Base-by-base conservation (phyloP, 1,140 invertebrate species). In the Protaetia brevitarsis region DNA sequence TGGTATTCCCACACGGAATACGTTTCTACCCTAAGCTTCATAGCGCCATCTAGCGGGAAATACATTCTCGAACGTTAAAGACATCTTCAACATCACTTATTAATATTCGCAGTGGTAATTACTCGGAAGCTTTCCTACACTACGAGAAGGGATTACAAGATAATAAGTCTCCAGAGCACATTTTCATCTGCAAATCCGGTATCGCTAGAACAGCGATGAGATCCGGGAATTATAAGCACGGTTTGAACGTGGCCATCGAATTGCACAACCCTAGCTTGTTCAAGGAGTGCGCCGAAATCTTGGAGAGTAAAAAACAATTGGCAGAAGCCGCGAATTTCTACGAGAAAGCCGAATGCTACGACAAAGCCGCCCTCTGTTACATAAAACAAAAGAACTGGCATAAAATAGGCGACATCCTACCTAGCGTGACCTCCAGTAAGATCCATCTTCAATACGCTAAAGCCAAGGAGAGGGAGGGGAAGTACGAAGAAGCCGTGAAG, bases 351-450 rank as follows among this genome's bases (percentile, higher is more conserved):
- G 87, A 89, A 26, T 90, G 91, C 74, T 93, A 88, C 66, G 96
- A 99, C 71, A 94, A 94, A 81, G 96, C 97, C 5, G 97, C 96
- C 1, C 87, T 87, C 0, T 85, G 94, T 10, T 99, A 96, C 75
- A 95, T 99, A 58, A 89, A 92, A 74, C 80, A 95, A 1, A 98
- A 98, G 80, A 98, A 98, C 76, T 99, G 97, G 96, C 81, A 86
- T 8, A 98, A 98, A 86, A 92, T 99, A 6, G 94, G 93, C 51
- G 88, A 95, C 67, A 79, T 99, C 0, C 80, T 99, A 30, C 87
- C 90, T 0, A 86, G 94, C 73, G 90, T 98, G 27, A 91, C 90
- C 2, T 94, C 94, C 0, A 90, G 92, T 1, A 97, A 96, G 82
- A 91, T 99, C 69, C 92, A 97, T 79, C 82, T 91, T 23, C 94